Percentiles rank a stretch among this genome's conserved stretches.
Evolutionary conservation across 2,113 vertebrate species (phyloP).

Genomic region (Oceanites oceanicus): DNA sequence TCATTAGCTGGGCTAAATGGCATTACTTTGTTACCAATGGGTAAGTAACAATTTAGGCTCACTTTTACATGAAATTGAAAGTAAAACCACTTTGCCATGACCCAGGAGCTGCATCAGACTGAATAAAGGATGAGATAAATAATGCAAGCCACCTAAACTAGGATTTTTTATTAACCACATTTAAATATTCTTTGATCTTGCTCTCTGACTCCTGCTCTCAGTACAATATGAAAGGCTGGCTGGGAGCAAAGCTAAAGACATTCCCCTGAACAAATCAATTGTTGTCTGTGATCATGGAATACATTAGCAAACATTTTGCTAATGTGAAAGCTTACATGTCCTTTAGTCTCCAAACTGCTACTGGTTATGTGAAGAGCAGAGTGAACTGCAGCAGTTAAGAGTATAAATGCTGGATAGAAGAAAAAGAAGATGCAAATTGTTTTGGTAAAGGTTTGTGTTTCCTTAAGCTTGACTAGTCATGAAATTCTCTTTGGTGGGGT

Average conservation of each 20-base stretch:
- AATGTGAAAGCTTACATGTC: not conserved
- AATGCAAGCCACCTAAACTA: constrained; percentile 27
- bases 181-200: constrained; percentile 42
- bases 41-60: not conserved
- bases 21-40: not conserved
- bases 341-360: not conserved
- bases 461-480: not conserved
- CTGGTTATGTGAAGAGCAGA: not conserved
- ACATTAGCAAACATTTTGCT: not conserved
- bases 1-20: not conserved
- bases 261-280: not conserved
- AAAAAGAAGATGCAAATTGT: not conserved
- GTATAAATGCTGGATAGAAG: not conserved
- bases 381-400: not conserved
- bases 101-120: not conserved
- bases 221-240: not conserved
- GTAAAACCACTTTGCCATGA: not conserved
- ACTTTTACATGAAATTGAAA: not conserved
- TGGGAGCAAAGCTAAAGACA: not conserved
- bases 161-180: not conserved
- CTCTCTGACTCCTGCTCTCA: not conserved
- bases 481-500: not conserved
- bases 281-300: not conserved
- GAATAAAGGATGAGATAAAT: constrained; percentile 20
- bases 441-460: not conserved